Evolutionary conservation across 1,140 invertebrate genomes (phyloP), one percentile per base, ranked within the genome.

Genomic region (Anthonomus grandis): DNA sequence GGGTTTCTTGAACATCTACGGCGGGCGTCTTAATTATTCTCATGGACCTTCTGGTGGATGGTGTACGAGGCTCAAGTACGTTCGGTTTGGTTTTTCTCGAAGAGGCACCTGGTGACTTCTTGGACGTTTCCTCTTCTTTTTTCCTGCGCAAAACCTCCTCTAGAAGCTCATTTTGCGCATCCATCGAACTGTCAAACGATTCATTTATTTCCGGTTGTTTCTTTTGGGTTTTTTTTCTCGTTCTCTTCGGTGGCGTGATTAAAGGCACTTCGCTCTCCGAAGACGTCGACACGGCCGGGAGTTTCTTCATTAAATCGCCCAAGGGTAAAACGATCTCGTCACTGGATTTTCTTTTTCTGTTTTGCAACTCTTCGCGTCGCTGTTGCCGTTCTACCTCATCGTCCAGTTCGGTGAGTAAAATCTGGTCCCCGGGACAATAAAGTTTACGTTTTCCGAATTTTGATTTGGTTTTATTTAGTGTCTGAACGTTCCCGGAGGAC

Each of bases 321-420:
- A n/a, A n/a, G n/a, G n/a, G n/a, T n/a, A n/a, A n/a, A n/a, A n/a
- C n/a, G n/a, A n/a, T n/a, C n/a, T n/a, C n/a, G n/a, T n/a, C 41
- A 21, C 44, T 19, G 8, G 23, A 34, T 49, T 57, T 55, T 6
- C 19, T 18, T 27, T 47, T 57, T 51, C 31, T 55, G n/a, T 24
- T 18, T 36, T 42, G 4, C 9, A n/a, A n/a, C n/a, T n/a, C n/a
- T n/a, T 31, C 44, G 21, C 50, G 42, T 8, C 25, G 56, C 3
- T 52, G 21, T 52, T 62, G 42, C 39, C 48, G 37, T 36, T 64
- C 63, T 46, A 52, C 19, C 3, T 64, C 56, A 27, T 64, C 56
- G 44, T 50, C 38, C 39, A 54, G 18, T 8, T 5, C 22, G 4
- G 45, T 8, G 15, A 41, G 47, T 25, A 47, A 19, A 2, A 38